Evolutionary conservation across 1,140 invertebrate genomes (phyloP), one percentile per base, ranked within the genome.

Genomic region (Drosophila suzukii): DNA sequence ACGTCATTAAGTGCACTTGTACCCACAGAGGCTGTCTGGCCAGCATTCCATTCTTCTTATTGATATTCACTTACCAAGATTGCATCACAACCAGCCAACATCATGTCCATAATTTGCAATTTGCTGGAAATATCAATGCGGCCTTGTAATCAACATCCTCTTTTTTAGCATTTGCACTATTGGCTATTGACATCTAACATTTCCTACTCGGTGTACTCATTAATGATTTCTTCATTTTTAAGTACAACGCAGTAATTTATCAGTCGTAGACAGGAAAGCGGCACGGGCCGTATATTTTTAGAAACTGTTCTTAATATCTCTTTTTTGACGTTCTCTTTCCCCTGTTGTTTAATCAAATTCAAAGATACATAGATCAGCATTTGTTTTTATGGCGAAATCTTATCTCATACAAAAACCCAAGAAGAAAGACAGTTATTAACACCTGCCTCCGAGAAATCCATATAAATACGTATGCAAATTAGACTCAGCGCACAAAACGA

Each of bases 141-240:
- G 30, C 43, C 67, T 70, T 71, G 67, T 57, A 43, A 70, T 30
- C 65, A 47, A 24, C 67, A 38, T 46, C 44, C 36, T 32, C 41
- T 57, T 36, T 36, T 43, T 71, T 72, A 36, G 58, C 53, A 72
- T 50, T 71, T 71, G 53, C 63, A 43, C 66, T 58, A 72, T 72
- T 71, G 63, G 63, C 65, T 5, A 15, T 43, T 36, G 39, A 34
- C 41, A 15, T 7, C 1, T 17, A 15, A n/a, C 24, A 6, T 38
- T 46, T 12, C 3, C 7, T 17, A 41, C 10, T 39, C n/a, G 6
- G n/a, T 17, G 34, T 49, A 20, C 65, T 49, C 30, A 68, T 56
- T 49, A 49, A n/a, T 15, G 43, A 30, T 41, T 15, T n/a, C 7
- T 17, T 12, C n/a, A 54, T 36, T 56, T 46, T 56, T n/a, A 30